Evolutionary conservation across 2,888 invertebrate species (phyloP).

Genomic region (Lepidochrysops patricia): DNA sequence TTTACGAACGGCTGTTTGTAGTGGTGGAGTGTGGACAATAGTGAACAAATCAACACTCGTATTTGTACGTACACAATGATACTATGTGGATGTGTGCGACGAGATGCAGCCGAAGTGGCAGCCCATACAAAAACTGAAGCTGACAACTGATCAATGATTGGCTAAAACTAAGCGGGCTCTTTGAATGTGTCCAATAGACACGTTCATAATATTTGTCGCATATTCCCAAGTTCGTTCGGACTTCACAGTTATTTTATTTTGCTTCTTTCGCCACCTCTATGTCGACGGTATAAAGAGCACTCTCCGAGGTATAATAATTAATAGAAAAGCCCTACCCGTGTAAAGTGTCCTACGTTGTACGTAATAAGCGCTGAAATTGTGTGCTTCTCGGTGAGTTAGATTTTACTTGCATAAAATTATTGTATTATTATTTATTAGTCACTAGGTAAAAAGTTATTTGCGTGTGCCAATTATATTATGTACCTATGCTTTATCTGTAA

Average conservation of each 20-base stretch:
- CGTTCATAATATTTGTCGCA: conserved; percentile 49
- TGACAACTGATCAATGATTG: conserved; percentile 48
- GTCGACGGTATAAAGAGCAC: too few species aligned
- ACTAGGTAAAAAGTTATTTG: too few species aligned
- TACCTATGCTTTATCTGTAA: too few species aligned
- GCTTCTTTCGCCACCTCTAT: too few species aligned
- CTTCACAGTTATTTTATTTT: too few species aligned
- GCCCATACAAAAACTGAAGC: conserved; percentile 66
- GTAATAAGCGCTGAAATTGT: conserved; percentile 75
- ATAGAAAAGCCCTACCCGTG: too few species aligned
- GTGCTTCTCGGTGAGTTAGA: conserved; percentile 67
- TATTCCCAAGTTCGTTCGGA: conserved; percentile 54
- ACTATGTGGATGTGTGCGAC: conserved; percentile 44
- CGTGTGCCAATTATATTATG: too few species aligned
- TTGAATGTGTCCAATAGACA: conserved; percentile 59
- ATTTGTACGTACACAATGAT: conserved; percentile 26
- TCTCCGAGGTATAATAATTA: too few species aligned
- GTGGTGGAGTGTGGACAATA: not conserved
- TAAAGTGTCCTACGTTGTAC: too few species aligned
- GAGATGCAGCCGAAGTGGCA: conserved; percentile 42
- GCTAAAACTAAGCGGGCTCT: conserved; percentile 53
- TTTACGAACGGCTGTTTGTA: not conserved
- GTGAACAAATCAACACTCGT: not conserved
- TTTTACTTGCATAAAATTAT: too few species aligned
- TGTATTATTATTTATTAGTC: too few species aligned